Percentiles rank a stretch among this genome's conserved stretches.
Conservation (phyloP, 2,888 invertebrate genomes). For the Pediacus dermestoides region DNA sequence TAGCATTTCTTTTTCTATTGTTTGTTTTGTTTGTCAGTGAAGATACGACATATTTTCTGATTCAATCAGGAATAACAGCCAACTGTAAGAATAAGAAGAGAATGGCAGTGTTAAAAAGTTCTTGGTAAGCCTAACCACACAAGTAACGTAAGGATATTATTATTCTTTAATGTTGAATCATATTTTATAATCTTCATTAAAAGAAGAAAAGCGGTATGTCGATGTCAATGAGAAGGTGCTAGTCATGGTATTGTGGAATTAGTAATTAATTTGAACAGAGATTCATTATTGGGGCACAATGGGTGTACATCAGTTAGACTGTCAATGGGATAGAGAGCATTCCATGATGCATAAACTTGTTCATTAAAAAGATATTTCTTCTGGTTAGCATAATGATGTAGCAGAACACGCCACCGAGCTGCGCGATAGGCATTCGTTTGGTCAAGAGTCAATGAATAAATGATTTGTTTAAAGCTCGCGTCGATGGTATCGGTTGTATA, state of each 20-base stretch:
- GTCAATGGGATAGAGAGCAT: constrained; percentile 20
- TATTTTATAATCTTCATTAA: no score
- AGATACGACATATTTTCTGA: no score
- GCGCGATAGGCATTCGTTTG: constrained; percentile 10
- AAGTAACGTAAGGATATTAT: no score
- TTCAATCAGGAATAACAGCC: no score
- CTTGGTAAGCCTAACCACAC: no score
- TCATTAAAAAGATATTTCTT: constrained; percentile 10
- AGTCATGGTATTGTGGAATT: constrained; percentile 4
- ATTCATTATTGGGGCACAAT: constrained; percentile 17
- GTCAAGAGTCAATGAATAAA: constrained; percentile 32
- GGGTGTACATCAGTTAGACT: constrained; percentile 19
- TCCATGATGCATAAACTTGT: constrained; percentile 11
- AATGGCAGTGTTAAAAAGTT: no score
- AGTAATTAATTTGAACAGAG: constrained; percentile 3
- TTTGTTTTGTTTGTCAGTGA: no score
- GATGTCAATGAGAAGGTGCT: not conserved
- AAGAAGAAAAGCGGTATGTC: no score
- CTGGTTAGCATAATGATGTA: constrained; percentile 36
- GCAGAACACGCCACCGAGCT: constrained; percentile 15
- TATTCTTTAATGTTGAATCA: no score
- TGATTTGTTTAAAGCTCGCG: constrained; percentile 38
- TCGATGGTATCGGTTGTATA: constrained; percentile 36
- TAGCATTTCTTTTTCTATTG: no score
- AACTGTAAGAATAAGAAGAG: no score